Conservation (phyloP, 2,113 vertebrate genomes). For the Cryptomyrus ogoouensis region DNA sequence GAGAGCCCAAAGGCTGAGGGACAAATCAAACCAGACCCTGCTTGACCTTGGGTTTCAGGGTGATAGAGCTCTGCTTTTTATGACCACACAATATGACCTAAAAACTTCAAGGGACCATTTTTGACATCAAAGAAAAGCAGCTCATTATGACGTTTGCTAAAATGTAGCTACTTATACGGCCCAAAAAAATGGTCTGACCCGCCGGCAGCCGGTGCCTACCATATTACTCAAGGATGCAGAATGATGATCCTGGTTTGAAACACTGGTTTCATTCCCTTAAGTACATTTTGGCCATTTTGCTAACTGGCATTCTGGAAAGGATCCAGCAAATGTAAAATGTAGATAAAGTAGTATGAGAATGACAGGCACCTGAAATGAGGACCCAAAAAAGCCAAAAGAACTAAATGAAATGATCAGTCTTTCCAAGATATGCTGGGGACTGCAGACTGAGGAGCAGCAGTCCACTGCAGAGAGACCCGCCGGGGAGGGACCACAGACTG, state of each 20-base stretch:
- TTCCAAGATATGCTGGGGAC: neutral
- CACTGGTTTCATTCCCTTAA: neutral
- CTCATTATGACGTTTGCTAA: neutral
- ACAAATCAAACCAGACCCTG: neutral
- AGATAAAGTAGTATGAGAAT: neutral
- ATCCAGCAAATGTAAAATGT: conserved; percentile 3
- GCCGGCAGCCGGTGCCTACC: neutral
- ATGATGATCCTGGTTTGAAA: neutral
- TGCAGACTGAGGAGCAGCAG: neutral
- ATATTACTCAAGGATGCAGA: neutral
- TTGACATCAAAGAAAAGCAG: neutral
- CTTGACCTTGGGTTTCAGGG: neutral
- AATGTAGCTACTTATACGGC: neutral
- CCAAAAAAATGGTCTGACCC: neutral
- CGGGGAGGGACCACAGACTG: neutral
- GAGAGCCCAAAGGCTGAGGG: neutral
- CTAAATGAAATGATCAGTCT: neutral
- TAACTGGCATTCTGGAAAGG: conserved; percentile 1
- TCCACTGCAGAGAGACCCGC: neutral
- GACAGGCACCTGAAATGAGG: neutral
- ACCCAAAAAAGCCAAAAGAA: neutral
- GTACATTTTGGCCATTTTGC: neutral
- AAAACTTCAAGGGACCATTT: neutral
- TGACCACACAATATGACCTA: neutral
- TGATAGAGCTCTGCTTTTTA: neutral